Evolutionary conservation across 1,140 invertebrate species (phyloP), one percentile per base, ranked within the genome.

Genomic region (Pteromalus puparum): DNA sequence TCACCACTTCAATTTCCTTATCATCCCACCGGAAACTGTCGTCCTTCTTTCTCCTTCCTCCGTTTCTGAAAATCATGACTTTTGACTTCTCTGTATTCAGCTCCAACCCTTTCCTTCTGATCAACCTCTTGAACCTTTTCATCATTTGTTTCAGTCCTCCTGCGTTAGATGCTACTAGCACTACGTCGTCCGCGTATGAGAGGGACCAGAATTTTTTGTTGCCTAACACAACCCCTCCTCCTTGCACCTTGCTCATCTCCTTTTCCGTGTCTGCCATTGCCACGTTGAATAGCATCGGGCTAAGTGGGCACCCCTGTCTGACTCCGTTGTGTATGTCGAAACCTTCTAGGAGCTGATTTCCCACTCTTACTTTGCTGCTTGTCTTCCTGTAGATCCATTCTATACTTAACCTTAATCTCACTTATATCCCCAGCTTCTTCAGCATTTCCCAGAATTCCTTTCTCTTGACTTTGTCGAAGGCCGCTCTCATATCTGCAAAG

Each of bases 51-150:
- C 48, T 61, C 21, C 72, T 81, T 48, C 78, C 79, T 15, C 77
- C 82, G 4, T 74, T 84, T 46, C 84, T 81, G 28, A 85, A 87
- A 4, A 78, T 46, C 81, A 87, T 72, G 18, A 87, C 79, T 65
- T 86, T 83, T 65, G 84, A 73, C 67, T 87, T 87, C 24, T 73
- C 70, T 28, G 38, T 72, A 79, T 85, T 87, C 0, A 85, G 28
- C 12, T 78, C 15, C 4, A 84, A 13, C 42, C 48, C 61, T n/a
- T 85, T 87, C 15, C 75, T 77, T 21, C 26, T 30, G 21, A 65
- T n/a, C 68, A 75, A 87, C 34, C 73, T 87, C 34, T 72, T 79
- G 26, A 86, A 65, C 24, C 53, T 46, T 83, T 76, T 85, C 21
- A 85, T 61, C 81, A 87, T 87, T 61, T 46, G 61, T 34, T 65